A percentile compares a stretch with the other conserved stretches of the same genome.
These are phyloP conservation scores for Molothrus ater DNA, from an alignment of 2,797 vertebrate genomes.

Conservation along the genomic window DNA sequence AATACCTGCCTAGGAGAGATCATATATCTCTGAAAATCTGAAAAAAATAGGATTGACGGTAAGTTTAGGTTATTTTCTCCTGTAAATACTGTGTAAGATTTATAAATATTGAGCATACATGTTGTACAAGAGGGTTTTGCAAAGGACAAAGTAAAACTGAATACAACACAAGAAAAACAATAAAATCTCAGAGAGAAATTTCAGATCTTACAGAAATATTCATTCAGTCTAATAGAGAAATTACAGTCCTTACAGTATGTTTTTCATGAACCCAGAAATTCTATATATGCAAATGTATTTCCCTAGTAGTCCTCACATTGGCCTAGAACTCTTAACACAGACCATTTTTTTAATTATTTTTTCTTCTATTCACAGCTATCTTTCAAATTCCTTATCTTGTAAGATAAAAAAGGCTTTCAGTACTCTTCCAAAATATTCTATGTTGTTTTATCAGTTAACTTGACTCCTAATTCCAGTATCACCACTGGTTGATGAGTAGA, in stretches of 20 bases:
- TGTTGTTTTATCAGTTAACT: not conserved
- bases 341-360: not conserved
- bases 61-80: not conserved
- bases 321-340: not conserved
- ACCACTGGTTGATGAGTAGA: not conserved
- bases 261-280: not conserved
- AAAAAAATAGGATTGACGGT: not conserved
- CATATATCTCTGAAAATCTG: not conserved
- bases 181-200: not conserved
- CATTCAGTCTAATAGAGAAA: not conserved
- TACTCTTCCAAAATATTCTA: not conserved
- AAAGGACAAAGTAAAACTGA: not conserved
- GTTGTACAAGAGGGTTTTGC: not conserved
- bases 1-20: not conserved
- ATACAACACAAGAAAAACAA: not conserved
- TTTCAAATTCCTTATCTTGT: not conserved
- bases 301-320: not conserved
- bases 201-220: not conserved
- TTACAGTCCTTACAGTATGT: not conserved
- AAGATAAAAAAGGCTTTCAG: not conserved
- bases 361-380: not conserved
- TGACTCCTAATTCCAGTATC: not conserved
- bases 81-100: not conserved
- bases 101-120: not conserved
- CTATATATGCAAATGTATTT: not conserved